phyloP scores from a whole-genome alignment of 2,797 vertebrate species.

The Tragopan temminckii region DNA sequence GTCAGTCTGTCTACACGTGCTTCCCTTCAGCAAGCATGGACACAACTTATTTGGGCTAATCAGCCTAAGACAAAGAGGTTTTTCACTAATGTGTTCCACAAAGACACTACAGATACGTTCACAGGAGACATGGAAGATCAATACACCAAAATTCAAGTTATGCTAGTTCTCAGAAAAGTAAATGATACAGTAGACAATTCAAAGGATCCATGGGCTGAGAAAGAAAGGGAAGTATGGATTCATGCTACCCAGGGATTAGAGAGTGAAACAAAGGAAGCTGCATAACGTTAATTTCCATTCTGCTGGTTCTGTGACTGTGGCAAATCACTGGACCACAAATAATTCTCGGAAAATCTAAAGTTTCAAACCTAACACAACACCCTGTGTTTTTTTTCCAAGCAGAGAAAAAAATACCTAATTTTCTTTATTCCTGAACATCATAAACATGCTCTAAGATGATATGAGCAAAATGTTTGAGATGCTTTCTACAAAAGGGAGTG shows the following conservation, averaged over 20 bases:
- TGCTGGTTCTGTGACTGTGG: background rate
- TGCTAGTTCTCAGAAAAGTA: background rate
- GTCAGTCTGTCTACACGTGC: background rate
- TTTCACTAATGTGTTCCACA: background rate
- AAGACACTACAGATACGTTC: background rate
- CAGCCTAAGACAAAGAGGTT: background rate
- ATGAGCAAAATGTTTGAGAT: background rate
- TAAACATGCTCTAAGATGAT: background rate
- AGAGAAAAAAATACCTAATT: background rate
- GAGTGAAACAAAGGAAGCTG: background rate
- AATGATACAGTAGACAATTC: background rate
- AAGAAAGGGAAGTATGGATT: background rate
- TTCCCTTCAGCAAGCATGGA: background rate
- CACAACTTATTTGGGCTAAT: background rate
- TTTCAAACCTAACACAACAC: background rate
- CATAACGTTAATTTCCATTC: background rate
- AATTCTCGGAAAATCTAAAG: constrained; percentile 14
- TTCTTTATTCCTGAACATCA: background rate
- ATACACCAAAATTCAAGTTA: background rate
- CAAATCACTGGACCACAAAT: background rate
- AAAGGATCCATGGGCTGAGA: background rate
- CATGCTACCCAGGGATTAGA: background rate
- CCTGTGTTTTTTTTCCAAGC: background rate
- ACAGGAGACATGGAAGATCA: background rate
- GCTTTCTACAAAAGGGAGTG: background rate